A percentile compares a stretch with the other conserved stretches of the same genome.
Evolutionary conservation across 2,888 invertebrate genomes (phyloP).

Genomic region (Oxycera nigricornis): DNA sequence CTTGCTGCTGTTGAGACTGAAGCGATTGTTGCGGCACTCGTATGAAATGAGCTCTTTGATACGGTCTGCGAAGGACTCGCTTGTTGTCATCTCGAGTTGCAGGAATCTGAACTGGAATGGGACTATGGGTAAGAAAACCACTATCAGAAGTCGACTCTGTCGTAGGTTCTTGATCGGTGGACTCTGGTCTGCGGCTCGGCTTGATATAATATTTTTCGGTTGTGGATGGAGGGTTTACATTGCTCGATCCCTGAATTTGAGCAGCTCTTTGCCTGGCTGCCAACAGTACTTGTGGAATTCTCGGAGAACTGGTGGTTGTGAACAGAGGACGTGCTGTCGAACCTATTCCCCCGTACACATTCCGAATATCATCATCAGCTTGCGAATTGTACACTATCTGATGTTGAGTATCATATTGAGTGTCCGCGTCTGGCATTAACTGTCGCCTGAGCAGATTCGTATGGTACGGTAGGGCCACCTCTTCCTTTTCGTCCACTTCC

Average conservation of each 20-base stretch:
- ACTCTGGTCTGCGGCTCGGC: slow-evolving; percentile 45
- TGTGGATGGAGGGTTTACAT: slow-evolving; percentile 38
- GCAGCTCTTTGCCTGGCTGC: slow-evolving; percentile 63
- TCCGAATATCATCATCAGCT: slow-evolving; percentile 70
- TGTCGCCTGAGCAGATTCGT: slow-evolving; percentile 71
- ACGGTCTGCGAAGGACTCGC: slow-evolving; percentile 42
- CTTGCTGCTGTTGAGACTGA: slow-evolving; percentile 13
- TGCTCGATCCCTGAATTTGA: slow-evolving; percentile 48
- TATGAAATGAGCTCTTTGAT: slow-evolving; percentile 59
- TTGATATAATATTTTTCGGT: slow-evolving; percentile 61
- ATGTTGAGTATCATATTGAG: slow-evolving; percentile 63
- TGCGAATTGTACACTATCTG: slow-evolving; percentile 67
- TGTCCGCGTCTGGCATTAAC: slow-evolving; percentile 66
- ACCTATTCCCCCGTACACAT: slow-evolving; percentile 72
- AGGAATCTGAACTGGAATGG: slow-evolving; percentile 67
- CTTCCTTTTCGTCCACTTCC: slow-evolving; percentile 62
- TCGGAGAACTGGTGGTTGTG: slow-evolving; percentile 69
- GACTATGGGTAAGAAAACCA: slow-evolving; percentile 64
- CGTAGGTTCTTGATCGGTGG: slow-evolving; percentile 65
- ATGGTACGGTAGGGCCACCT: slow-evolving; percentile 61
- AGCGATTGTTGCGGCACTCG: slow-evolving; percentile 48
- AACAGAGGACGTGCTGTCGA: slow-evolving; percentile 72
- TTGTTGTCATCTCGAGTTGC: slow-evolving; percentile 54
- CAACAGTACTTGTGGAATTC: slow-evolving; percentile 65
- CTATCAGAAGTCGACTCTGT: slow-evolving; percentile 65